phyloP scores from a whole-genome alignment of 2,113 vertebrate species.

The Sclerurus mexicanus region DNA sequence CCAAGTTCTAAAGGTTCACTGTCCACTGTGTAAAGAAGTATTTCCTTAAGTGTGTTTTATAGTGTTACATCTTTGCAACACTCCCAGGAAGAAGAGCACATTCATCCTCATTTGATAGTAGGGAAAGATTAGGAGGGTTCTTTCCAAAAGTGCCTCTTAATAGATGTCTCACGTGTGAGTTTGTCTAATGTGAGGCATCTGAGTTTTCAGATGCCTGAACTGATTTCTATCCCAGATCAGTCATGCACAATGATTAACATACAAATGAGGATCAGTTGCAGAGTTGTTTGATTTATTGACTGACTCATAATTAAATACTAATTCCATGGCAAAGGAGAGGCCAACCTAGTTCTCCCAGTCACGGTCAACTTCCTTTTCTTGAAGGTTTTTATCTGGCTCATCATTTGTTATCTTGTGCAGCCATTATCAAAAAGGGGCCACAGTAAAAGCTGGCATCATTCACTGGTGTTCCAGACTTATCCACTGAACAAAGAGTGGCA shows the following conservation, averaged over 20 bases:
- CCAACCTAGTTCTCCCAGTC: background rate
- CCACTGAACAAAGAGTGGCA: slow-evolving; percentile 17
- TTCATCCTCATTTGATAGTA: background rate
- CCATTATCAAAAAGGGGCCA: background rate
- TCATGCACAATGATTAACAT: background rate
- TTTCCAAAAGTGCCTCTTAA: background rate
- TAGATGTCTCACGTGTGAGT: background rate
- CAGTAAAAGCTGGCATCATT: background rate
- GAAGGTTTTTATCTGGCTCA: background rate
- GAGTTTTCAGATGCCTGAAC: slow-evolving; percentile 35
- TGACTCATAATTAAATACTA: background rate
- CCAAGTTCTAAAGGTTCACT: background rate
- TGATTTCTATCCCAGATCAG: background rate
- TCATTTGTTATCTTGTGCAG: background rate
- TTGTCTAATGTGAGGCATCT: background rate
- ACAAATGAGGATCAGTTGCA: background rate
- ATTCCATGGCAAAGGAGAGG: background rate
- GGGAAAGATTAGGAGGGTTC: background rate
- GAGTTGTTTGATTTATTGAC: background rate
- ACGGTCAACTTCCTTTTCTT: background rate
- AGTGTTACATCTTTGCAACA: background rate
- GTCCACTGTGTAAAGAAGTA: background rate
- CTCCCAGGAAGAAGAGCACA: background rate
- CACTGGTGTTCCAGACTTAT: slow-evolving; percentile 14
- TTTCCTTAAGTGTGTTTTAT: background rate